phyloP scores from a whole-genome alignment of 2,113 vertebrate species.

The Oceanites oceanicus region DNA sequence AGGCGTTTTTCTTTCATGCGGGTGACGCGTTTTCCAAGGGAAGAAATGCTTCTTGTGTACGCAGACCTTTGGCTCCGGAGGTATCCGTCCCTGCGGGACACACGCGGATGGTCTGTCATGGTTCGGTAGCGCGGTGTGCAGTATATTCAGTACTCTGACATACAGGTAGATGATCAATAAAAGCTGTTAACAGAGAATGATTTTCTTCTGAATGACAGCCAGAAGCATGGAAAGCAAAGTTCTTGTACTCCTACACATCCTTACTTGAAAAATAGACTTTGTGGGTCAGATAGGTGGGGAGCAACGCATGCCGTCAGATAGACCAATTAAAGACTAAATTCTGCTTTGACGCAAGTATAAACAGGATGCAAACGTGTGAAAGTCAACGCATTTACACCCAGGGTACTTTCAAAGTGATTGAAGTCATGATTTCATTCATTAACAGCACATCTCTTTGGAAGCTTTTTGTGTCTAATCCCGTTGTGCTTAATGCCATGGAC shows the following conservation, averaged over 20 bases:
- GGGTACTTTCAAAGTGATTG: not conserved
- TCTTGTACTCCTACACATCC: not conserved
- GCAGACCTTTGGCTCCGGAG: too few species aligned
- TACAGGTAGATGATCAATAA: not conserved
- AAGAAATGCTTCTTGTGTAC: not conserved
- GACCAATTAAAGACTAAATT: not conserved
- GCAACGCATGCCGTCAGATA: not conserved
- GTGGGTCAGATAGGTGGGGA: not conserved
- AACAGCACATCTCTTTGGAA: not conserved
- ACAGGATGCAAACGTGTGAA: not conserved
- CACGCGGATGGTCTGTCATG: not conserved
- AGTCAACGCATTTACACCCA: not conserved
- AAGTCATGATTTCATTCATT: not conserved
- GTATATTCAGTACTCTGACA: not conserved
- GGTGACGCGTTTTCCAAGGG: not conserved
- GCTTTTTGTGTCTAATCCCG: not conserved
- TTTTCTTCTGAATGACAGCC: not conserved
- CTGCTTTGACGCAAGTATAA: not conserved
- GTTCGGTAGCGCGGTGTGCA: not conserved
- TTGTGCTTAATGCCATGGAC: too few species aligned
- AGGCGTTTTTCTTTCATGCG: not conserved
- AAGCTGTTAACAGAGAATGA: not conserved
- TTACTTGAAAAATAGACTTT: not conserved
- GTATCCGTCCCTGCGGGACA: rapidly evolving
- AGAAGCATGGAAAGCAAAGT: not conserved